Percentiles rank a stretch among this genome's conserved stretches.
phyloP scores from a whole-genome alignment of 2,888 invertebrate genomes.

The Ichneumoninae sp. region DNA sequence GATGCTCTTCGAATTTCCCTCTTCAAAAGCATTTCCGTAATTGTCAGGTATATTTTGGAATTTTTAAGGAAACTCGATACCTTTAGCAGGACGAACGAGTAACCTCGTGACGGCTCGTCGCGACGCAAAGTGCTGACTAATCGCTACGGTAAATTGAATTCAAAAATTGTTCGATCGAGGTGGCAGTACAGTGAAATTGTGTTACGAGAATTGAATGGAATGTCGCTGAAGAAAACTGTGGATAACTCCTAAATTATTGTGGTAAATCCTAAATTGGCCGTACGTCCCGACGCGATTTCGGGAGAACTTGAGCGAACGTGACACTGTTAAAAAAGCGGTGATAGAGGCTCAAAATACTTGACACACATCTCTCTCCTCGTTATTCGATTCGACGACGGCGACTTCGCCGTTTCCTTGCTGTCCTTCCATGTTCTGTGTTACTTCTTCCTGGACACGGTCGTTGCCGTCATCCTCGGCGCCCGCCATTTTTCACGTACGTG shows the following conservation, averaged over 20 bases:
- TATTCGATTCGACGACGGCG: conserved; percentile 71
- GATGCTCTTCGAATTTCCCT: no score
- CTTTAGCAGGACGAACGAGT: conserved; percentile 24
- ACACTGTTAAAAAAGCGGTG: neutral
- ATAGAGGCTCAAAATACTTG: conserved; percentile 27
- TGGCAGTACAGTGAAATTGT: neutral
- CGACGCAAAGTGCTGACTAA: conserved; percentile 38
- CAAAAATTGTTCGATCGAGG: neutral
- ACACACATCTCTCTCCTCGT: conserved; percentile 77
- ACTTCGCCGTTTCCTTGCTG: conserved; percentile 75
- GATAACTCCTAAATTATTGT: neutral
- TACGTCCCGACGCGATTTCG: neutral
- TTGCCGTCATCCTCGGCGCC: conserved; percentile 71
- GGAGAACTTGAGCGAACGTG: conserved; percentile 7
- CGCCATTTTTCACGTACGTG: conserved; percentile 68
- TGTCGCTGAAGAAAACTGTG: neutral
- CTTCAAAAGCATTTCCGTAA: no score
- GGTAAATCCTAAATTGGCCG: neutral
- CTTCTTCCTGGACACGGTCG: conserved; percentile 58
- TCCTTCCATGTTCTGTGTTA: conserved; percentile 72
- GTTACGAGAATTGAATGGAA: neutral
- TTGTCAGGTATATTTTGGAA: conserved; percentile 14
- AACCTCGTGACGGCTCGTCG: conserved; percentile 57
- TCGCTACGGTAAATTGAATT: conserved; percentile 18
- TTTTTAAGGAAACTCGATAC: conserved; percentile 15